Percentiles rank a stretch among this genome's conserved stretches.
phyloP scores from a whole-genome alignment of 2,797 vertebrate species.

The Coreius guichenoti region DNA sequence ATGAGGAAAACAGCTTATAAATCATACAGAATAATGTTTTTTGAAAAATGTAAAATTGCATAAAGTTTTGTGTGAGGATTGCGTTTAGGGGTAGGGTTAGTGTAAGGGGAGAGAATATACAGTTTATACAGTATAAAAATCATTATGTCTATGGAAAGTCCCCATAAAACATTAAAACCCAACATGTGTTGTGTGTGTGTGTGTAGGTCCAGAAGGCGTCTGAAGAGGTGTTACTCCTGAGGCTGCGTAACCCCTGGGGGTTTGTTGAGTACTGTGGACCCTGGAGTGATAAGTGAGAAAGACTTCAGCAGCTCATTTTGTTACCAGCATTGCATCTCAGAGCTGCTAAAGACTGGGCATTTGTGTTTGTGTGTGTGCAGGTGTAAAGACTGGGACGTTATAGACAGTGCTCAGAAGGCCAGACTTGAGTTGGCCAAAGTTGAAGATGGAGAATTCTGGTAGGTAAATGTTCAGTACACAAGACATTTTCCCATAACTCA shows the following conservation, averaged over 20 bases:
- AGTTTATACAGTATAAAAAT: background rate
- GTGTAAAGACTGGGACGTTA: slow-evolving; percentile 75
- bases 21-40: background rate
- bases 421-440: slow-evolving; percentile 71
- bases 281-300: slow-evolving; percentile 82
- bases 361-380: slow-evolving; percentile 65
- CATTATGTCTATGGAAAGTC: background rate
- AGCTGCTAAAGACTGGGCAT: background rate
- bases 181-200: background rate
- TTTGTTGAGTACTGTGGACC: slow-evolving; percentile 81
- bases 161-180: background rate
- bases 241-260: slow-evolving; percentile 85
- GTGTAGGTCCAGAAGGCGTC: slow-evolving; percentile 71
- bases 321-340: background rate
- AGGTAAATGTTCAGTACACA: slow-evolving; percentile 6
- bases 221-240: slow-evolving; percentile 72
- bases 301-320: slow-evolving; percentile 19
- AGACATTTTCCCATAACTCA: background rate
- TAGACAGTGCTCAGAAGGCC: slow-evolving; percentile 73
- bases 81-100: background rate
- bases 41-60: background rate
- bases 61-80: background rate
- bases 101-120: background rate
- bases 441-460: slow-evolving; percentile 87
- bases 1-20: background rate